phyloP scores from a whole-genome alignment of 2,888 invertebrate genomes.

The Drosophila borealis region DNA sequence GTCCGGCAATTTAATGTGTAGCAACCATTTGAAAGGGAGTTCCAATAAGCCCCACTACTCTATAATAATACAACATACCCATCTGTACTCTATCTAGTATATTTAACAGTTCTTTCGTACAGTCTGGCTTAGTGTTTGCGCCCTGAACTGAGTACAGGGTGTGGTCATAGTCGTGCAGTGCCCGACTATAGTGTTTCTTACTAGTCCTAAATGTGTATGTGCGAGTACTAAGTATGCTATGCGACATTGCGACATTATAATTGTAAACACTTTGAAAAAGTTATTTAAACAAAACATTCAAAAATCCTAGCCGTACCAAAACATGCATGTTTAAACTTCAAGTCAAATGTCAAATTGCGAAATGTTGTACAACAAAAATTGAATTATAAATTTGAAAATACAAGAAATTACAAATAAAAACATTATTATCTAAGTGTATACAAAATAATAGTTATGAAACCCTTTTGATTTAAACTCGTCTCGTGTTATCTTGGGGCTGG shows the following conservation, averaged over 20 bases:
- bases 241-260: constrained; percentile 12
- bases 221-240: constrained; percentile 13
- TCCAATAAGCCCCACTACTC: too few relatives aligned
- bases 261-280: constrained; percentile 49
- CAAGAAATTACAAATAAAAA: not conserved
- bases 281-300: constrained; percentile 12
- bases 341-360: constrained; percentile 49
- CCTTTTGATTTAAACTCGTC: too few relatives aligned
- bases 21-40: not conserved
- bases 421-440: not conserved
- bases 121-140: constrained; percentile 11
- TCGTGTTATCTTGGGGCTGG: too few relatives aligned
- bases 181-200: constrained; percentile 39
- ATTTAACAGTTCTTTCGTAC: constrained; percentile 9
- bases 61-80: too few relatives aligned
- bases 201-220: constrained; percentile 27
- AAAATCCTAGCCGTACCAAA: constrained; percentile 30
- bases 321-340: constrained; percentile 16
- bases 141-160: constrained; percentile 28
- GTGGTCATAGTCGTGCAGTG: constrained; percentile 24
- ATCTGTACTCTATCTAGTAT: not conserved
- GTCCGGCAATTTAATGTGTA: constrained; percentile 27
- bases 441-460: too few relatives aligned
- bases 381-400: not conserved
- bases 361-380: constrained; percentile 46